These are phyloP conservation scores for Laterallus jamaicensis DNA, from an alignment of 2,113 vertebrate species.

Conservation along the genomic window DNA sequence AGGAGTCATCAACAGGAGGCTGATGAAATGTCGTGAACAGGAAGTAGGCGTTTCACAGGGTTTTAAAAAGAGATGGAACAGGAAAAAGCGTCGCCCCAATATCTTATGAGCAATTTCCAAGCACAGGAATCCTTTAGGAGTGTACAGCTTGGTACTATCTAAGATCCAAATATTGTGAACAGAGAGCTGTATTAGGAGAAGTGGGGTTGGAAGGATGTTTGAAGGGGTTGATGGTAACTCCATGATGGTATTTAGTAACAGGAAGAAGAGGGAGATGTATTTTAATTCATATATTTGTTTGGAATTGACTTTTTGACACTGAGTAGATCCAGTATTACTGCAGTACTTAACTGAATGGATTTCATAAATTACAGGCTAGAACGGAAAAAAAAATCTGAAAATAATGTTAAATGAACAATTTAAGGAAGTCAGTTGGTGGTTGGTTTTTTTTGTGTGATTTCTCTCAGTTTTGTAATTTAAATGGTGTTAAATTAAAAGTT, in stretches of 20 bases:
- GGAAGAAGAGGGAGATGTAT: background rate
- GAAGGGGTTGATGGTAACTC: background rate
- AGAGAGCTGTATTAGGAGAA: background rate
- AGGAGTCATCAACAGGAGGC: conserved; percentile 25
- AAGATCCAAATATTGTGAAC: background rate
- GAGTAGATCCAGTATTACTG: background rate
- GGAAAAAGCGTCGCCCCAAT: background rate
- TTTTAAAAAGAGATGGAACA: conserved; percentile 1
- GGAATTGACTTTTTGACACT: background rate
- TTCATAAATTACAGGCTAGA: background rate
- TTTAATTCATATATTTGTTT: background rate
- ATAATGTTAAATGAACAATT: background rate
- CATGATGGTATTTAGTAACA: background rate
- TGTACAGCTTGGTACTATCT: background rate
- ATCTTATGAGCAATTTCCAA: background rate
- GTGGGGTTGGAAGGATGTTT: background rate
- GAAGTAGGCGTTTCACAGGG: conserved; percentile 13
- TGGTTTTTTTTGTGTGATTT: background rate
- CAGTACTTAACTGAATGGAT: background rate
- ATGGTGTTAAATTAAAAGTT: background rate
- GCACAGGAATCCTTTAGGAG: background rate
- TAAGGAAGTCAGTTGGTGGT: background rate
- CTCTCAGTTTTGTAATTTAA: background rate
- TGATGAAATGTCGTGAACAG: background rate
- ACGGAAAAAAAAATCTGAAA: background rate